Evolutionary conservation across 2,113 vertebrate species (phyloP), one percentile per base, ranked within the genome.

Genomic region (Amphiprion ocellaris): DNA sequence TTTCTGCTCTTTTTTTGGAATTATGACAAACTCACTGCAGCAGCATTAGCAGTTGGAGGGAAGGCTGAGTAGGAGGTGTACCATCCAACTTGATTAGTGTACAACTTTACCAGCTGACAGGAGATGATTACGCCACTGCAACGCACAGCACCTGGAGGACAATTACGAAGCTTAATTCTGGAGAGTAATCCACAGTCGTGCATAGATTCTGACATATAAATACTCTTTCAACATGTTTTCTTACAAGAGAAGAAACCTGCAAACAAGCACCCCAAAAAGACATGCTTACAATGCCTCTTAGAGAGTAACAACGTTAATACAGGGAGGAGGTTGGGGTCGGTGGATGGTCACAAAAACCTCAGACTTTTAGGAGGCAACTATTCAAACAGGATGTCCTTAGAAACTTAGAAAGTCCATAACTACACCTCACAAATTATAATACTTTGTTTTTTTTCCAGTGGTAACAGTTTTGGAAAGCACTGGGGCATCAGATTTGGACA

Each of bases 1-100:
- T 56, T 76, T 65, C 24, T 76, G 50, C 19, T 47, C 41, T 55
- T 77, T 65, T 30, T 37, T 58, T 75, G 30, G 67, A 79, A 59
- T 21, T 70, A 59, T 17, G 58, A 44, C 10, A 24, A 74, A 56
- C 55, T 10, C 17, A 24, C 64, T 70, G 26, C 64, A 68, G 59
- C 66, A 46, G 24, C 55, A 33, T 66, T 47, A 46, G 55, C 8
- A 65, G 50, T 59, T 54, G 59, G 23, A 47, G 37, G 44, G 53
- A 55, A 46, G 52, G 41, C n/a, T 33, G 60, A 74, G 37, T 11
- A 14, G 26, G 46, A 50, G 17, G 14, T 10, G 37, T 4, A 17
- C 21, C 17, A 49, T 65, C 66, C 23, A 30, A 49, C 19, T 47
- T 56, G 58, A 81, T 71, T 66, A 78, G 26, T 67, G 15, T 28